Base-by-base conservation (phyloP, 2,888 invertebrate species). In the Catocala fraxini region DNA sequence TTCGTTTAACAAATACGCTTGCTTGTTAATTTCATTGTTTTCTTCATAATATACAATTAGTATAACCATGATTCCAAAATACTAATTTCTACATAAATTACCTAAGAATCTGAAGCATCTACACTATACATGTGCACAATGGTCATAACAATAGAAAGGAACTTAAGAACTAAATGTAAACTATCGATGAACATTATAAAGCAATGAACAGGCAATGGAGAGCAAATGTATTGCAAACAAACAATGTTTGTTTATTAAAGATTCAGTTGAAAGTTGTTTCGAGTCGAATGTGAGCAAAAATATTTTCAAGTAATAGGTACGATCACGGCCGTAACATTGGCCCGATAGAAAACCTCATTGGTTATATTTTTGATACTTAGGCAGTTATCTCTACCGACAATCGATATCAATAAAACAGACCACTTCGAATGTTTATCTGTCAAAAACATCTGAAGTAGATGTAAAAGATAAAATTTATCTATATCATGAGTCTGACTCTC, bases 401-500 rank as follows among this genome's bases (percentile, higher is more conserved):
- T 12, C 45, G 45, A 45, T 45, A 45, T 12, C 45, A 12, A n/a
- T 39, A 39, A 5, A 42, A 43, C 53, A 53, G n/a, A 51, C 13
- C n/a, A 51, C 5, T 25, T 11, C 25, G 6, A 11, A 33, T 13
- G 43, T 71, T 45, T 45, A 58, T 68, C 51, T 45, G 33, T 56
- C 56, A 53, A 63, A 55, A 63, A 58, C 35, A 68, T 68, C 63
- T 65, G 39, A 64, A 68, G 62, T 55, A 65, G 52, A 62, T 48
- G 52, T 55, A 47, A 60, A 59, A 74, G 58, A 75, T 71, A 71
- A 74, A 71, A 69, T 67, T 56, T 69, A 75, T 74, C 64, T 79
- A 73, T 79, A 78, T 70, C 72, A 75, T 75, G 69, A 75, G 66
- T 67, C 60, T 60, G 70, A 67, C 70, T 77, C 75, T 81, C 76